Percentiles rank a stretch among this genome's conserved stretches.
These are phyloP conservation scores for Mythimna albipuncta DNA, from an alignment of 2,888 invertebrate genomes.

Conservation along the genomic window DNA sequence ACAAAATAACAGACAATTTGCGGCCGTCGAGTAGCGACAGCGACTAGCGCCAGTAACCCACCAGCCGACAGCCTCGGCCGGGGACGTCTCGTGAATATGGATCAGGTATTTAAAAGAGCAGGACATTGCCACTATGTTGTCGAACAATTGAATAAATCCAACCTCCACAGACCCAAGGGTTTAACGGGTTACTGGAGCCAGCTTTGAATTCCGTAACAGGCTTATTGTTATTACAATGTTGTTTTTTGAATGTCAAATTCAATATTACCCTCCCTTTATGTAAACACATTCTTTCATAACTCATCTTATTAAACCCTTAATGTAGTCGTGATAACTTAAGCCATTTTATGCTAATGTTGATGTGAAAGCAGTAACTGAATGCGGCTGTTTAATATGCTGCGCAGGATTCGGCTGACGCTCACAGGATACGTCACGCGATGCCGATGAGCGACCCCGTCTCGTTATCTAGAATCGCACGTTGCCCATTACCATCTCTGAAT, in stretches of 20 bases:
- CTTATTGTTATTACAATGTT: conserved; percentile 42
- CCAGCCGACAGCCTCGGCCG: conserved; percentile 60
- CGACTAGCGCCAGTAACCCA: conserved; percentile 16
- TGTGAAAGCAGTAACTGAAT: conserved; percentile 40
- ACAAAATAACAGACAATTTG: conserved; percentile 22
- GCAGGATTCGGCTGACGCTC: conserved; percentile 49
- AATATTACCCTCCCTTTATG: conserved; percentile 31
- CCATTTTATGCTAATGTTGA: conserved; percentile 48
- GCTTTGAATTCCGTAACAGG: conserved; percentile 49
- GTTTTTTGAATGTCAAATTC: conserved; percentile 54
- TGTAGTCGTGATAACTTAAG: conserved; percentile 43
- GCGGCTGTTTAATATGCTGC: conserved; percentile 58
- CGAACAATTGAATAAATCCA: conserved; percentile 65
- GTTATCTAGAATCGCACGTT: conserved; percentile 44
- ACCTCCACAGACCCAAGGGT: conserved; percentile 29
- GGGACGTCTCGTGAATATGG: conserved; percentile 70
- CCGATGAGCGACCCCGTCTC: conserved; percentile 36
- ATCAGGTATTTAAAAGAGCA: conserved; percentile 68
- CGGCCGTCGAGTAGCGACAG: not conserved
- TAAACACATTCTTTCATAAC: conserved; percentile 37
- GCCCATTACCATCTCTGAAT: conserved; percentile 34
- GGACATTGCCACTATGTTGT: conserved; percentile 57
- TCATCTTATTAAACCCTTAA: conserved; percentile 50
- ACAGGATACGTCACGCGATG: conserved; percentile 42
- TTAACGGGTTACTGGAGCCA: conserved; percentile 44